phyloP scores from a whole-genome alignment of 2,797 vertebrate species.

The Acanthis flammea region DNA sequence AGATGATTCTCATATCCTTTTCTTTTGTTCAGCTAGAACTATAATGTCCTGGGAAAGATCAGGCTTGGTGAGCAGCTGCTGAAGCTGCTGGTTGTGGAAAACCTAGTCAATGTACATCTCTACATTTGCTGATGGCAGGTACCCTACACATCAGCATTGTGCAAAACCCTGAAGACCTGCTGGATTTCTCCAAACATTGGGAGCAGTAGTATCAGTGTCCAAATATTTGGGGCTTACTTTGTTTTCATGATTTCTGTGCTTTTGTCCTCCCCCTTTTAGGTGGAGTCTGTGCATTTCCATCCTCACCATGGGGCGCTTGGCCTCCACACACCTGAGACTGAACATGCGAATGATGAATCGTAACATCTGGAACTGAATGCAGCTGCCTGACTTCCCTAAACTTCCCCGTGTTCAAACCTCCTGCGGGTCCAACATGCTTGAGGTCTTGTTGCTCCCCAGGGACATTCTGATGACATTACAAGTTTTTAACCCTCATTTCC shows the following conservation, averaged over 20 bases:
- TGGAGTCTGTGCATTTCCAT: not conserved
- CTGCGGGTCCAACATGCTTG: too few species aligned
- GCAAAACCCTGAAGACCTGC: not conserved
- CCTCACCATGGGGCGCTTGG: not conserved
- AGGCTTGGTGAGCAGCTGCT: not conserved
- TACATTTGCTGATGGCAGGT: not conserved
- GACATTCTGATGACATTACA: not conserved
- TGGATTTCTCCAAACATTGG: not conserved
- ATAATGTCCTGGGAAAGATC: not conserved
- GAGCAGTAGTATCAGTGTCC: not conserved
- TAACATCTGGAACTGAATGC: not conserved
- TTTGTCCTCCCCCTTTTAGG: not conserved
- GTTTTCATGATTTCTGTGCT: not conserved
- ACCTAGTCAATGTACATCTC: not conserved
- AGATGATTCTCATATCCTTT: not conserved
- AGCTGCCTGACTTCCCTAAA: not conserved
- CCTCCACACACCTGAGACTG: not conserved
- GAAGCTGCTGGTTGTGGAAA: not conserved
- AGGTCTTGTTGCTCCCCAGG: not conserved
- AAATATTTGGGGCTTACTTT: not conserved
- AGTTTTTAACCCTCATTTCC: not conserved
- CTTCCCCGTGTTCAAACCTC: not conserved
- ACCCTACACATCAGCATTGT: not conserved
- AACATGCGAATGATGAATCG: accelerated
- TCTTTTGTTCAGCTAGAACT: not conserved